phyloP scores from a whole-genome alignment of 1,140 invertebrate species.

The Bombus soroeensis region DNA sequence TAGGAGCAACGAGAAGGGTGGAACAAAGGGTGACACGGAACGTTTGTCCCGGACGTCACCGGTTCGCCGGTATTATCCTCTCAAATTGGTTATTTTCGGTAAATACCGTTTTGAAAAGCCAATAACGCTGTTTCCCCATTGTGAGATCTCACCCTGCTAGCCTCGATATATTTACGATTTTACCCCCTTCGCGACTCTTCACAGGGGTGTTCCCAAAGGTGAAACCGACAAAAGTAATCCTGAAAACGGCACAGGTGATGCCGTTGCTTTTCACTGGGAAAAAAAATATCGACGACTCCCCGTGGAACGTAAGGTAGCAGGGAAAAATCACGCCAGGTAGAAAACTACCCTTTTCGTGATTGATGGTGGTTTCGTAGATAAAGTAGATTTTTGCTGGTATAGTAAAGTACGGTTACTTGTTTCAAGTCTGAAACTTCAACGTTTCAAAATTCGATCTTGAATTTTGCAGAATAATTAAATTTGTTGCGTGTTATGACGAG shows the following conservation, averaged over 20 bases:
- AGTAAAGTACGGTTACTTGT: too few relatives aligned
- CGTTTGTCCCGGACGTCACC: slow-evolving; percentile 73
- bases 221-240: slow-evolving; percentile 80
- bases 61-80: slow-evolving; percentile 77
- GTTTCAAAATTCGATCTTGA: too few relatives aligned
- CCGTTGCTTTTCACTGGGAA: slow-evolving; percentile 68
- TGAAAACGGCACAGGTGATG: slow-evolving; percentile 80
- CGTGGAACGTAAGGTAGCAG: slow-evolving; percentile 30
- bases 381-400: too few relatives aligned
- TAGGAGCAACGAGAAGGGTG: not conserved
- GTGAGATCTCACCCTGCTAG: slow-evolving; percentile 67
- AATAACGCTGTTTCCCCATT: slow-evolving; percentile 82
- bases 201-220: slow-evolving; percentile 70
- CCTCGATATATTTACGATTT: slow-evolving; percentile 41
- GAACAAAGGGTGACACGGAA: slow-evolving; percentile 55
- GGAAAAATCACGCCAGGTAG: slow-evolving; percentile 45
- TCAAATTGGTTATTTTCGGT: slow-evolving; percentile 83
- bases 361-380: not conserved
- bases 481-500: too few relatives aligned
- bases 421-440: too few relatives aligned
- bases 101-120: slow-evolving; percentile 83
- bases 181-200: slow-evolving; percentile 11
- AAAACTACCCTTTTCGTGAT: not conserved
- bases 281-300: slow-evolving; percentile 65
- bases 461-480: too few relatives aligned